Conservation (phyloP, 2,888 invertebrate species). For the Leucozona laternaria region DNA sequence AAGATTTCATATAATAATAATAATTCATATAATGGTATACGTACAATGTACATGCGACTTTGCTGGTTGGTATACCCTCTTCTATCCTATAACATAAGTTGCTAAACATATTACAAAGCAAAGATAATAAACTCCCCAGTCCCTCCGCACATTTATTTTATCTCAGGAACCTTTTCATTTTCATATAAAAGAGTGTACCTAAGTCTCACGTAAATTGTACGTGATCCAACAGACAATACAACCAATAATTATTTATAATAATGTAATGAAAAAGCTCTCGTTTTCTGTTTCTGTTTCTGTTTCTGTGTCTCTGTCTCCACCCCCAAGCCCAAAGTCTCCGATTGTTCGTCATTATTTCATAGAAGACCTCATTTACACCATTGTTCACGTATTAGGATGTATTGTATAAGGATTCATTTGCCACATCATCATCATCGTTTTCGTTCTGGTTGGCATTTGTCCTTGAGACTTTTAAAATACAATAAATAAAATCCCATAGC, state of each 20-base stretch:
- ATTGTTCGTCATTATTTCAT: conserved; percentile 22
- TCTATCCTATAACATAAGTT: not conserved
- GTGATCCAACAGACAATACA: conserved; percentile 36
- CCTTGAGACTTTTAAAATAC: conserved; percentile 20
- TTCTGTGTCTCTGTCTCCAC: not conserved
- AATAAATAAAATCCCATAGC: conserved; percentile 14
- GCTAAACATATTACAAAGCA: not conserved
- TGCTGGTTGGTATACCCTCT: not conserved
- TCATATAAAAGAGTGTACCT: not conserved
- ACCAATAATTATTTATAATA: conserved; percentile 40
- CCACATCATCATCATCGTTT: conserved; percentile 11
- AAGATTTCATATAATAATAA: too few species aligned
- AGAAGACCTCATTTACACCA: conserved; percentile 44
- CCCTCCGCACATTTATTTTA: not conserved
- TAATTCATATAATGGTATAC: too few species aligned
- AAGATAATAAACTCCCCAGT: not conserved
- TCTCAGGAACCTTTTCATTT: not conserved
- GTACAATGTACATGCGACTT: too few species aligned
- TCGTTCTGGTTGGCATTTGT: conserved; percentile 25
- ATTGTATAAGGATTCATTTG: conserved; percentile 41
- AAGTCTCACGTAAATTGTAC: conserved; percentile 27
- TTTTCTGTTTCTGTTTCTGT: not conserved
- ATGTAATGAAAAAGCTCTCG: conserved; percentile 25
- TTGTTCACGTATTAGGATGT: conserved; percentile 38
- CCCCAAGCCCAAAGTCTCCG: not conserved